phyloP scores from a whole-genome alignment of 1,140 invertebrate genomes.

The Cheumatopsyche charites region DNA sequence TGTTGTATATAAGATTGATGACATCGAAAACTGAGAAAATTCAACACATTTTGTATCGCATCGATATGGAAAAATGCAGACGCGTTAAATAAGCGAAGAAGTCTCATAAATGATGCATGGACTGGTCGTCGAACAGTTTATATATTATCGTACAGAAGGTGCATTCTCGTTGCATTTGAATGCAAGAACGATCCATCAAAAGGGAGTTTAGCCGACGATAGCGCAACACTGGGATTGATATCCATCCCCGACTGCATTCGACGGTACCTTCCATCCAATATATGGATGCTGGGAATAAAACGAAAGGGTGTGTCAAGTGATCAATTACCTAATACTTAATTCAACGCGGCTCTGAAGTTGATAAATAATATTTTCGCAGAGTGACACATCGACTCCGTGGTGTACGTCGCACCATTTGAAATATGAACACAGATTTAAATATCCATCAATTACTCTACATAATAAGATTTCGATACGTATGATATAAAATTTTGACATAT shows the following conservation, averaged over 20 bases:
- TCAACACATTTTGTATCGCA: too few relatives aligned
- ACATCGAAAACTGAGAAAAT: too few relatives aligned
- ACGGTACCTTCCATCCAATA: background rate
- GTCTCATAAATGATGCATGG: conserved; percentile 11
- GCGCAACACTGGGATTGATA: conserved; percentile 44
- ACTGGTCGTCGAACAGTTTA: conserved; percentile 7
- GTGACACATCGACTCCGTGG: conserved; percentile 16
- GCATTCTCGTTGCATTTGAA: conserved; percentile 28
- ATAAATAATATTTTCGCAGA: conserved; percentile 44
- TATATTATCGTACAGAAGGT: background rate
- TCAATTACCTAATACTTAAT: conserved; percentile 47
- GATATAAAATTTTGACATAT: too few relatives aligned
- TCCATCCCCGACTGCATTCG: too few relatives aligned
- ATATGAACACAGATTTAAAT: too few relatives aligned
- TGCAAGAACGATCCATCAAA: conserved; percentile 40
- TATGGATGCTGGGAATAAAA: conserved; percentile 32
- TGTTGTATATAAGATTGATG: too few relatives aligned
- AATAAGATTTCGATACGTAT: too few relatives aligned
- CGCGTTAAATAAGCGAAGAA: too few relatives aligned
- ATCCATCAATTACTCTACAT: too few relatives aligned
- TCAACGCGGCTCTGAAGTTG: conserved; percentile 40
- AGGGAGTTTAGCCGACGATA: conserved; percentile 31
- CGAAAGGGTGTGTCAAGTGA: conserved; percentile 47
- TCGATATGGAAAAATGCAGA: background rate
- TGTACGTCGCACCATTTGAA: background rate